These are phyloP conservation scores for Bryconaethiops microstoma DNA, from an alignment of 2,797 vertebrate species.

Conservation along the genomic window DNA sequence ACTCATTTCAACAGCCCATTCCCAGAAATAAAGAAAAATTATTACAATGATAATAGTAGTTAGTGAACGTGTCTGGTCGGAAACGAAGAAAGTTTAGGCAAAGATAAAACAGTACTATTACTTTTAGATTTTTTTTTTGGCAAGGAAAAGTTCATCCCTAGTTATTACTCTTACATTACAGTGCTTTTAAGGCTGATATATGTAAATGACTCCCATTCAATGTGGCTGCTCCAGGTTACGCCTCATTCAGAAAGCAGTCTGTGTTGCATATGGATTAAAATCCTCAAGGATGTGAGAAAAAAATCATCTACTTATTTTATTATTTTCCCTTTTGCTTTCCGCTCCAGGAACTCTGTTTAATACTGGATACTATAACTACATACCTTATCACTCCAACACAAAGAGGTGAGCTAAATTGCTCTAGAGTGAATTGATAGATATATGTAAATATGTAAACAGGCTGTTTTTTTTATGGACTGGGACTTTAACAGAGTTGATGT, in stretches of 20 bases:
- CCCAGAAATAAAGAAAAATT: not conserved
- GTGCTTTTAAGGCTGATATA: not conserved
- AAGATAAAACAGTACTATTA: constrained; percentile 11
- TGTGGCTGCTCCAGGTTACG: not conserved
- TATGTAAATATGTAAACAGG: not conserved
- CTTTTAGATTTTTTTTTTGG: not conserved
- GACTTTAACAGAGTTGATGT: not conserved
- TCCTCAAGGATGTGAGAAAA: too few species aligned
- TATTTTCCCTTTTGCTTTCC: not conserved
- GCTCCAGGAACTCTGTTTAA: not conserved
- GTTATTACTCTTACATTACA: constrained; percentile 8
- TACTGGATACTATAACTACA: not conserved
- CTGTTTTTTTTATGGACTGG: not conserved
- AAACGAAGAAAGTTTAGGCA: not conserved
- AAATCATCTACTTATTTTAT: too few species aligned
- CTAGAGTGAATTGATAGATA: not conserved
- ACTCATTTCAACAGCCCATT: constrained; percentile 6
- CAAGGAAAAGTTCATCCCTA: not conserved
- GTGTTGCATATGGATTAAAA: too few species aligned
- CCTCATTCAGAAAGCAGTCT: not conserved
- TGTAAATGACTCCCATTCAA: not conserved
- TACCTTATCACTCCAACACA: not conserved
- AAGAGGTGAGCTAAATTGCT: not conserved
- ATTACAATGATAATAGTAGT: not conserved
- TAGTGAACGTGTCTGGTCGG: constrained; percentile 6